These are phyloP conservation scores for Brachionus rotundiformis DNA, from an alignment of 1,140 invertebrate genomes.

Conservation along the genomic window DNA sequence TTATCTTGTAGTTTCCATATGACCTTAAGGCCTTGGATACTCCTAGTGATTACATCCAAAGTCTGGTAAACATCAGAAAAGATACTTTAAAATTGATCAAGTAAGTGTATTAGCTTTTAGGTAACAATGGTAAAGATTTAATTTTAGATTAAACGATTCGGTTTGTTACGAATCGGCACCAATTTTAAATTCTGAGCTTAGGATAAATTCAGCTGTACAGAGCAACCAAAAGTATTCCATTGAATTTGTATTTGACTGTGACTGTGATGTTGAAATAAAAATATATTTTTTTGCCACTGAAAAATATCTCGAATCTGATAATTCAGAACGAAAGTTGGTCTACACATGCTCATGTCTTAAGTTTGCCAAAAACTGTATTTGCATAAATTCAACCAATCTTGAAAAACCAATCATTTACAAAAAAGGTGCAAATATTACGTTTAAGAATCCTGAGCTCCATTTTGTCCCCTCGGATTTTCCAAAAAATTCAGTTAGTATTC, in stretches of 20 bases:
- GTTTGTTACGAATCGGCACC: slow-evolving; percentile 22
- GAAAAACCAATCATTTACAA: slow-evolving; percentile 70
- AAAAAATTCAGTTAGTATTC: slow-evolving; percentile 72
- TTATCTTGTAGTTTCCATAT: slow-evolving; percentile 80
- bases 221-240: slow-evolving; percentile 74
- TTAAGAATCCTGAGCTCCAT: slow-evolving; percentile 80
- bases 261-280: slow-evolving; percentile 87
- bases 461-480: slow-evolving; percentile 81
- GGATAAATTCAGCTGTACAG: not conserved
- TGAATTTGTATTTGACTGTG: slow-evolving; percentile 94
- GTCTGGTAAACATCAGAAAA: slow-evolving; percentile 92
- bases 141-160: slow-evolving; percentile 39
- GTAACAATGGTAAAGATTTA: too few species aligned
- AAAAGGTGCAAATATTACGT: slow-evolving; percentile 86
- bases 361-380: slow-evolving; percentile 25
- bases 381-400: slow-evolving; percentile 70
- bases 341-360: not conserved
- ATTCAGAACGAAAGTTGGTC: not conserved
- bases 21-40: slow-evolving; percentile 91
- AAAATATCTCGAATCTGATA: slow-evolving; percentile 72
- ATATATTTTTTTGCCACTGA: slow-evolving; percentile 93
- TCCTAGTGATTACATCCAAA: slow-evolving; percentile 91
- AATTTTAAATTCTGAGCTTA: slow-evolving; percentile 47
- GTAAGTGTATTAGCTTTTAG: too few species aligned
- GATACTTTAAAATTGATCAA: slow-evolving; percentile 87